These are phyloP conservation scores for Erpornis zantholeuca DNA, from an alignment of 2,113 vertebrate species.

Conservation along the genomic window DNA sequence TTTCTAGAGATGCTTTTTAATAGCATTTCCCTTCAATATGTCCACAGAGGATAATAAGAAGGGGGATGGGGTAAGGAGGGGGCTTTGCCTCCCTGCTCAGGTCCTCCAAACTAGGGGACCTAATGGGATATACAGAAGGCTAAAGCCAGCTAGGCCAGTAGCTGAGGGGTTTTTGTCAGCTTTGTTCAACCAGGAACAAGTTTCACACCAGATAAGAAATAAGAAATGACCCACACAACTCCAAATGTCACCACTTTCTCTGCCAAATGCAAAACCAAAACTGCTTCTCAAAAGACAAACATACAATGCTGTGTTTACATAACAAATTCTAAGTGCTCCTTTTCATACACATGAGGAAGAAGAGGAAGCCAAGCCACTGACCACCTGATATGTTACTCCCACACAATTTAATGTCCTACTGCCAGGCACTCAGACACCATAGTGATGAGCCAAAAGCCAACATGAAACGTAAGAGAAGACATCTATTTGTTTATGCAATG, in stretches of 20 bases:
- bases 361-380: background rate
- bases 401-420: background rate
- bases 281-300: background rate
- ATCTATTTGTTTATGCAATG: background rate
- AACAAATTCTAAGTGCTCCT: background rate
- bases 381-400: background rate
- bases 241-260: background rate
- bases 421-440: background rate
- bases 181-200: background rate
- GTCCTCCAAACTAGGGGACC: background rate
- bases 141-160: background rate
- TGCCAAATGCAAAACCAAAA: background rate
- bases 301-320: background rate
- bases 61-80: too few relatives aligned
- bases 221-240: background rate
- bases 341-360: background rate
- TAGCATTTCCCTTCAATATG: background rate
- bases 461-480: background rate
- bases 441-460: background rate
- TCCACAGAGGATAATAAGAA: background rate
- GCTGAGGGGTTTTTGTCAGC: background rate
- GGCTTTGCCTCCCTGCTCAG: background rate
- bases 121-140: slow-evolving; percentile 16
- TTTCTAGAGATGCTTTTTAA: slow-evolving; percentile 16
- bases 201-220: background rate